Percentiles rank a stretch among this genome's conserved stretches.
Conservation (phyloP, 2,113 vertebrate genomes). For the Ellobius talpinus region DNA sequence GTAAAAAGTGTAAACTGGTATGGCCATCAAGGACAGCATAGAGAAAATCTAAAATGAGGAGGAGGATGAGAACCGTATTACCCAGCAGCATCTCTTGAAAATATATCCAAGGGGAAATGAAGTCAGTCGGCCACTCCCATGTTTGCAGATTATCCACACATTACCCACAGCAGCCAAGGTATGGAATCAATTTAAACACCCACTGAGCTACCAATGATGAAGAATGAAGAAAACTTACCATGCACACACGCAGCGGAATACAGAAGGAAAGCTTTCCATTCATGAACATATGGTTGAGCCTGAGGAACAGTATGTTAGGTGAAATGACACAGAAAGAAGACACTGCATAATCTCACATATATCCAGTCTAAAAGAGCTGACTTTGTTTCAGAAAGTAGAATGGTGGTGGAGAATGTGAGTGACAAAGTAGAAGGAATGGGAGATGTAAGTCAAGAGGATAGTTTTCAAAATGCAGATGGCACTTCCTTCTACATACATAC, state of each 20-base stretch:
- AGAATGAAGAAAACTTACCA: neutral
- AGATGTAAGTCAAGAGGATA: neutral
- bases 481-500: neutral
- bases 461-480: neutral
- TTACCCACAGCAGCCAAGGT: neutral
- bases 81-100: neutral
- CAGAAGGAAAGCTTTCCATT: neutral
- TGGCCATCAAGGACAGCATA: neutral
- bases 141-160: neutral
- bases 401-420: neutral
- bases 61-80: neutral
- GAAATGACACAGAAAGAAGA: neutral
- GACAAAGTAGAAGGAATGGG: neutral
- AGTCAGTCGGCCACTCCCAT: neutral
- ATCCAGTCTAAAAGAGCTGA: neutral
- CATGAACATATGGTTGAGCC: neutral
- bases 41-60: neutral
- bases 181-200: neutral
- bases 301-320: neutral
- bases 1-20: neutral
- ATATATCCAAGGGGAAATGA: neutral
- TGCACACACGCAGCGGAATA: neutral
- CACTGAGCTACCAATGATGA: neutral
- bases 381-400: neutral
- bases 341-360: neutral